These are phyloP conservation scores for Heteromormyrus szaboi DNA, from an alignment of 2,797 vertebrate species.

Conservation along the genomic window DNA sequence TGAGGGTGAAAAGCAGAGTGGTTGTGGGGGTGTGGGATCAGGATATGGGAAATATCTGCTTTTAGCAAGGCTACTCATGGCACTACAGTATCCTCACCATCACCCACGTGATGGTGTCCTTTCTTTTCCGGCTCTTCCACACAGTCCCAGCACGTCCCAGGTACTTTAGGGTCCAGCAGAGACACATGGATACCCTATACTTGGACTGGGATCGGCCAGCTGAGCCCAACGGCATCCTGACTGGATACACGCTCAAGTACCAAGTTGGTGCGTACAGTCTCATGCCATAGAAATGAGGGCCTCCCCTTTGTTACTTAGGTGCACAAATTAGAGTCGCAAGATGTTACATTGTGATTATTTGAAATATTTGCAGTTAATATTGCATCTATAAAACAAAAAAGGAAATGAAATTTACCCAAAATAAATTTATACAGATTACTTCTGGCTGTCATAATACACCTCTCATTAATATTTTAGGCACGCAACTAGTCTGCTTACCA, in stretches of 20 bases:
- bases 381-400: background rate
- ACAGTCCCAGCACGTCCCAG: slow-evolving; percentile 83
- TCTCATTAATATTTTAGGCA: background rate
- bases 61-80: background rate
- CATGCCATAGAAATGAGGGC: background rate
- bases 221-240: slow-evolving; percentile 88
- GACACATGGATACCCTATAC: slow-evolving; percentile 83
- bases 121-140: background rate
- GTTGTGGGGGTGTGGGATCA: background rate
- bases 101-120: background rate
- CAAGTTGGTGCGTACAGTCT: slow-evolving; percentile 66
- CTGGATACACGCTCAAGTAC: slow-evolving; percentile 81
- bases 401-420: background rate
- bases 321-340: background rate
- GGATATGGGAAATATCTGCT: background rate
- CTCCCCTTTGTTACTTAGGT: background rate
- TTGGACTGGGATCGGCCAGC: slow-evolving; percentile 89
- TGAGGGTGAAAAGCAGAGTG: background rate
- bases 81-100: background rate
- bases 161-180: slow-evolving; percentile 86
- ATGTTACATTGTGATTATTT: background rate
- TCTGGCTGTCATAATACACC: background rate
- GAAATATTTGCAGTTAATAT: background rate
- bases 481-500: background rate
- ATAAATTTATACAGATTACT: background rate